Evolutionary conservation across 2,113 vertebrate species (phyloP).

Genomic region (Sceloporus tristichus): DNA sequence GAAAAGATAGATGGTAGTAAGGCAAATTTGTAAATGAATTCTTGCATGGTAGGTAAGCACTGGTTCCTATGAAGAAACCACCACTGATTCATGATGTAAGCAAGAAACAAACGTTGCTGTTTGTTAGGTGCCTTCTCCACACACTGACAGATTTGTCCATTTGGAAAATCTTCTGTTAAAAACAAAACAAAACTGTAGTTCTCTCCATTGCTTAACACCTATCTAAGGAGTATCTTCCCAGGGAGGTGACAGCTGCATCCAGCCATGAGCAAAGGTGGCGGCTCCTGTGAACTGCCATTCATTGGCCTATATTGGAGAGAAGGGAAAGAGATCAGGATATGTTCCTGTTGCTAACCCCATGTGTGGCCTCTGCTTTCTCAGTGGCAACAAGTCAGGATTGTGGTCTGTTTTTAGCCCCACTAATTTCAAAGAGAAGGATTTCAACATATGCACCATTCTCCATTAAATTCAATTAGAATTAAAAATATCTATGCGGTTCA

Average conservation of each 20-base stretch:
- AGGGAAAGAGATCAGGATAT: not conserved
- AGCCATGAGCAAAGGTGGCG: not conserved
- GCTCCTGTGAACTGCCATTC: not conserved
- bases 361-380: not conserved
- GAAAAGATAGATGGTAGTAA: not conserved
- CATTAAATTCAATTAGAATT: not conserved
- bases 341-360: not conserved
- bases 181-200: not conserved
- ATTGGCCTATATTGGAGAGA: not conserved
- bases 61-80: not conserved
- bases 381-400: not conserved
- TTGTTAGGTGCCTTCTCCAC: no score
- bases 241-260: not conserved
- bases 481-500: not conserved
- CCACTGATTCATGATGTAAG: not conserved
- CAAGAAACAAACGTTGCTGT: not conserved
- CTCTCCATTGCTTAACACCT: not conserved
- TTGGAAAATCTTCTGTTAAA: not conserved
- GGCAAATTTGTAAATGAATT: no score
- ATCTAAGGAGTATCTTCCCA: not conserved
- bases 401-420: not conserved
- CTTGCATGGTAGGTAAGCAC: not conserved
- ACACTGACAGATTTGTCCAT: not conserved
- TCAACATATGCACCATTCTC: not conserved
- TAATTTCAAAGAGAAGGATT: not conserved